Evolutionary conservation across 2,113 vertebrate genomes (phyloP), one percentile per base, ranked within the genome.

Genomic region (Gymnarchus niloticus): DNA sequence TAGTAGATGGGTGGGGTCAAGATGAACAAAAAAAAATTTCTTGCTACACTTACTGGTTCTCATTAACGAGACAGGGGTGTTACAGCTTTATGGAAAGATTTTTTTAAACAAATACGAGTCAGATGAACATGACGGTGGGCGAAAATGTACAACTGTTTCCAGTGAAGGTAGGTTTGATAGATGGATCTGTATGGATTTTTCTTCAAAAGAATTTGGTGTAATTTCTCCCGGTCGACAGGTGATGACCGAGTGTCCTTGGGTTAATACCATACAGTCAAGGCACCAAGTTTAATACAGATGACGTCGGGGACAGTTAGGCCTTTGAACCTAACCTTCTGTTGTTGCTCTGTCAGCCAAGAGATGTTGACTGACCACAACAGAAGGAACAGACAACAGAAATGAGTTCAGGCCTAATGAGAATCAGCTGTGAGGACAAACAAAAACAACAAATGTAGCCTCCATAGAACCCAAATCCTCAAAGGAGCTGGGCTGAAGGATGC

Each of bases 21-120:
- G 41, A 49, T 49, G 19, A 80, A 14, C 5, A 6, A 49, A 12
- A 41, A 80, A n/a, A n/a, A 8, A 41, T 8, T 3, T 28, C 48
- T 5, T 49, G 48, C 44, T 81, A n/a, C 44, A 49, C 12, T 14
- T 23, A 23, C 76, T 49, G 46, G 48, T 46, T 8, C 76, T 48
- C 41, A 23, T 48, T 46, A 49, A 80, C 41, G 19, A n/a, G 46
- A 80, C 25, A 44, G 25, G 77, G 49, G 44, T 10, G 77, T 25
- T 41, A 73, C 23, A 49, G 77, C 77, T 51, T 81, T 48, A 81
- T 3, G 48, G 77, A 81, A 48, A 23, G 48, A 81, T 46, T 51
- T 49, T 57, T 81, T 49, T 81, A 28, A 81, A 81, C 49, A 81
- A 81, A 81, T 78, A 49, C 49, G n/a, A 51, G 23, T 81, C 77